Conservation (phyloP, 2,888 invertebrate genomes). For the Ptilodon capucinus region DNA sequence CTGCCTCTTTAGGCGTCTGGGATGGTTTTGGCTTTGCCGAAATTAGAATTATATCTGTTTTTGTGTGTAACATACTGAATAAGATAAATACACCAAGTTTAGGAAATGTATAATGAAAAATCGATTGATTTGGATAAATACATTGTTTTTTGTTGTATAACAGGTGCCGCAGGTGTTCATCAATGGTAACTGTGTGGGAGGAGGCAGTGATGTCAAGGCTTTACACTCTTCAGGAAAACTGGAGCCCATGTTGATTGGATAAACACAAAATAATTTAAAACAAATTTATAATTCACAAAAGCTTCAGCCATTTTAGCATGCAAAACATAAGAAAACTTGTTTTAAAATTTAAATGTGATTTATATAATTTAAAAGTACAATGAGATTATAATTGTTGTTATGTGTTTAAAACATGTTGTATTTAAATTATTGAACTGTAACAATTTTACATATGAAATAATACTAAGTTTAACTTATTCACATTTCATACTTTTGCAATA, state of each 20-base stretch:
- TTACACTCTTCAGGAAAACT: constrained; percentile 88
- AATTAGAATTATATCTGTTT: too few species aligned
- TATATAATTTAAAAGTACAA: background rate
- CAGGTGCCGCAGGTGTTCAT: constrained; percentile 98
- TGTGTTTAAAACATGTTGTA: background rate
- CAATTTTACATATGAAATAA: background rate
- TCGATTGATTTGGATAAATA: too few species aligned
- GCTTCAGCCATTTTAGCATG: background rate
- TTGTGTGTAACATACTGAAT: too few species aligned
- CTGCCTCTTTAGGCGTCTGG: too few species aligned
- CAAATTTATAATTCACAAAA: background rate
- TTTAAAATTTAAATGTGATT: background rate
- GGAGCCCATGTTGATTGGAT: constrained; percentile 78
- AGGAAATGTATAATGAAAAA: too few species aligned
- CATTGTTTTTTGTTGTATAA: constrained; percentile 40
- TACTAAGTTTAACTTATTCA: background rate
- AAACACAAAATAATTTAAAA: constrained; percentile 12
- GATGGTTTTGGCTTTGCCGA: too few species aligned
- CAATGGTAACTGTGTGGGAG: constrained; percentile 94
- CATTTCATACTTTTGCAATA: constrained; percentile 10
- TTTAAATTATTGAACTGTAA: background rate
- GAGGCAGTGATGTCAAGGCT: constrained; percentile 93
- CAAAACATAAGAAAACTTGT: background rate
- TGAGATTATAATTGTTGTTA: background rate
- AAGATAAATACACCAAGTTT: too few species aligned